Percentiles rank a stretch among this genome's conserved stretches.
phyloP scores from a whole-genome alignment of 1,140 invertebrate species.

The Drosophila sp. region DNA sequence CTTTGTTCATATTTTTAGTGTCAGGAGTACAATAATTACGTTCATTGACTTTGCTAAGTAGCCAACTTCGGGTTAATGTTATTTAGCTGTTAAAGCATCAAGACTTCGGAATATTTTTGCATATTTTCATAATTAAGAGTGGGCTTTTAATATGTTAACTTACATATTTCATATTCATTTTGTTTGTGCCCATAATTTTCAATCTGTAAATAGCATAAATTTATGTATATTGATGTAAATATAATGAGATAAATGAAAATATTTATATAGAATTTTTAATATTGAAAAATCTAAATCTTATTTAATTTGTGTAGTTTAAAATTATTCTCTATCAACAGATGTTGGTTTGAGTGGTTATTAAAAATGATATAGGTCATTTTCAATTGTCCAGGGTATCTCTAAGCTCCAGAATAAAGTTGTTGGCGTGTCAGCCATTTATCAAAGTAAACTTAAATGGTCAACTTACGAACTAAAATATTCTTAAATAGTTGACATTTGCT shows the following conservation, averaged over 20 bases:
- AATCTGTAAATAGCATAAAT: too few species aligned
- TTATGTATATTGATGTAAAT: too few species aligned
- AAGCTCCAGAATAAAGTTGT: too few species aligned
- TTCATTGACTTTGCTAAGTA: slow-evolving; percentile 82
- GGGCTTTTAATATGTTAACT: not conserved
- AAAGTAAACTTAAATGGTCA: not conserved
- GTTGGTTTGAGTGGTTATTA: too few species aligned
- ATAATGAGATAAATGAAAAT: not conserved
- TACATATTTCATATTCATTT: not conserved
- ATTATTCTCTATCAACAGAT: too few species aligned
- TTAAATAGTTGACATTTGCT: not conserved
- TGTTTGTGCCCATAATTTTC: not conserved
- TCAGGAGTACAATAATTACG: slow-evolving; percentile 81
- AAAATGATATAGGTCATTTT: too few species aligned
- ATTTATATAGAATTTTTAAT: too few species aligned
- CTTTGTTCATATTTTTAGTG: slow-evolving; percentile 83
- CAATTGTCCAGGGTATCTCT: too few species aligned
- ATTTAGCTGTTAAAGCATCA: slow-evolving; percentile 53
- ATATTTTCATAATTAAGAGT: slow-evolving; percentile 75
- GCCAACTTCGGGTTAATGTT: slow-evolving; percentile 79
- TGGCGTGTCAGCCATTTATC: too few species aligned
- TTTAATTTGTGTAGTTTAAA: too few species aligned
- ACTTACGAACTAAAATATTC: not conserved
- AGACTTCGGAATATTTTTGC: slow-evolving; percentile 62
- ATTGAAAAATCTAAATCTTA: too few species aligned